Evolutionary conservation across 2,888 invertebrate species (phyloP).

Genomic region (Apamea sordens): DNA sequence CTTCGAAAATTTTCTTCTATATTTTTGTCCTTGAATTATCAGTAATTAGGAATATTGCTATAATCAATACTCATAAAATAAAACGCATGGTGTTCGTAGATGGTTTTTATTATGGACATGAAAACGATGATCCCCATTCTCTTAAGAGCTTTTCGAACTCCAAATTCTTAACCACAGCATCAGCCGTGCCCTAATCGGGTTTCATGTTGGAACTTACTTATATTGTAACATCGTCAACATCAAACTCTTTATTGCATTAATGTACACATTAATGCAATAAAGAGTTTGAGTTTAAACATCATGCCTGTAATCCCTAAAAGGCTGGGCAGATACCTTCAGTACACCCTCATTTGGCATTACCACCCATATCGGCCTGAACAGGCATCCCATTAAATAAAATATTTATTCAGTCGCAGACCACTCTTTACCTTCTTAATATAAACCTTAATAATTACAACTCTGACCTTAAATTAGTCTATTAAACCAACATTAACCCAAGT

Average conservation of each 20-base stretch:
- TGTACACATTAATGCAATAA: too few species aligned
- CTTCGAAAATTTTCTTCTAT: too few species aligned
- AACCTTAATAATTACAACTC: slow-evolving; percentile 2
- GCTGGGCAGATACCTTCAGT: too few species aligned
- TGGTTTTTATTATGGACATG: neutral
- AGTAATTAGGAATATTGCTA: neutral
- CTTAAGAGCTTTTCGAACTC: neutral
- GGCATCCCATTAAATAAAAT: neutral
- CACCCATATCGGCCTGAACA: neutral
- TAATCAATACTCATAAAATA: too few species aligned
- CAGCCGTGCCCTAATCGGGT: too few species aligned
- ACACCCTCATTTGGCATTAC: too few species aligned
- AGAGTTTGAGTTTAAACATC: too few species aligned
- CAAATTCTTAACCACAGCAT: neutral
- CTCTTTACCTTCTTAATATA: slow-evolving; percentile 2
- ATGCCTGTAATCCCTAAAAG: too few species aligned
- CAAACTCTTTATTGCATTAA: too few species aligned
- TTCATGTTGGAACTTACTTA: too few species aligned
- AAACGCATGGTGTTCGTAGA: neutral
- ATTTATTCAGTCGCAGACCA: neutral
- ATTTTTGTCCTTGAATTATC: neutral
- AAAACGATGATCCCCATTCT: neutral
- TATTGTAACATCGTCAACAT: too few species aligned
- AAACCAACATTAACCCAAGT: slow-evolving; percentile 22
- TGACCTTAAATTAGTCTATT: slow-evolving; percentile 5